phyloP scores from a whole-genome alignment of 2,888 invertebrate species.

The Hyppa rectilinea region DNA sequence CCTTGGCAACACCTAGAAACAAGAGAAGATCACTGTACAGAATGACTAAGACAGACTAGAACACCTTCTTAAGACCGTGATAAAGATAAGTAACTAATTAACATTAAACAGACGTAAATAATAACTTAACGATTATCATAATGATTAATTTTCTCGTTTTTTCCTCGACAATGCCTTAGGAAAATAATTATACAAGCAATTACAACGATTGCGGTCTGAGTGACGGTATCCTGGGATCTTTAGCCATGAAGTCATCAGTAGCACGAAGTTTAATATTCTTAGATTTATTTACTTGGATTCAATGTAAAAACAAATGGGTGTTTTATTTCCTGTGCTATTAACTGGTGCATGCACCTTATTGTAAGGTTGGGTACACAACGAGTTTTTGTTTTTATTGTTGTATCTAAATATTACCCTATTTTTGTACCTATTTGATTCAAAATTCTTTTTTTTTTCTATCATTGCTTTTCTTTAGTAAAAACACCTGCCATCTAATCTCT shows the following conservation, averaged over 20 bases:
- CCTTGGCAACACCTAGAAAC: constrained; percentile 18
- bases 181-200: constrained; percentile 49
- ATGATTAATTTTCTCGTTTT: constrained; percentile 53
- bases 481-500: no score
- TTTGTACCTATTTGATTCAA: no score
- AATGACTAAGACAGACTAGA: constrained; percentile 3
- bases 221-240: constrained; percentile 52
- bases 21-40: background rate
- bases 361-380: constrained; percentile 4
- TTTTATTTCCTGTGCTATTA: constrained; percentile 34
- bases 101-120: constrained; percentile 39
- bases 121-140: constrained; percentile 35
- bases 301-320: constrained; percentile 43
- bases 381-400: background rate
- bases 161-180: constrained; percentile 27
- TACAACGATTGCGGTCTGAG: constrained; percentile 30
- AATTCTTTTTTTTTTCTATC: no score
- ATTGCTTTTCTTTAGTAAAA: no score
- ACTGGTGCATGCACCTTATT: constrained; percentile 23
- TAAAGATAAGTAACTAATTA: constrained; percentile 30
- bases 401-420: no score
- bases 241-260: constrained; percentile 58
- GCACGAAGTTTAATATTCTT: constrained; percentile 18
- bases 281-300: constrained; percentile 33
- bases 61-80: background rate